Conservation (phyloP, 2,797 vertebrate species). For the Cheirogaleus major region DNA sequence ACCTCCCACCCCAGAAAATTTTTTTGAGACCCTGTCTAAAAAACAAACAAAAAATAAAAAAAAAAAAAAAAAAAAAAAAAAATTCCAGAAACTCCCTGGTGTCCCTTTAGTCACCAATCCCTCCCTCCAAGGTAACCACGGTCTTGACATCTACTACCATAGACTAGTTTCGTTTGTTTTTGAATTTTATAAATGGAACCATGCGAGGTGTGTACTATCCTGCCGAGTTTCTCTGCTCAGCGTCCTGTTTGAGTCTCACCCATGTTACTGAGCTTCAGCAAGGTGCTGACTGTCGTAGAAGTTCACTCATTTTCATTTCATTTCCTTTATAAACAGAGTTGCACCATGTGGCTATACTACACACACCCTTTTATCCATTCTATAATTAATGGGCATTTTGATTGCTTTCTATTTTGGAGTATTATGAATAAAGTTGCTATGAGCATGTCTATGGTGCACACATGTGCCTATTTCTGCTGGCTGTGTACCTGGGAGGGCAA, state of each 20-base stretch:
- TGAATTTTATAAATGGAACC: background rate
- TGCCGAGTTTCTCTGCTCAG: background rate
- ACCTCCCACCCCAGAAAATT: too few relatives aligned
- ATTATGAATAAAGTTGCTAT: background rate
- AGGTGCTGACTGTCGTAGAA: background rate
- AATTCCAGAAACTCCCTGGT: too few relatives aligned
- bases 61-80: too few relatives aligned
- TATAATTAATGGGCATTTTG: background rate
- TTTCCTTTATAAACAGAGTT: background rate
- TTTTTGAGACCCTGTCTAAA: too few relatives aligned
- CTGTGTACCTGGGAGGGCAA: background rate
- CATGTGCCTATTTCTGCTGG: background rate
- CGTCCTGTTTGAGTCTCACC: background rate
- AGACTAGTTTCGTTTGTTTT: background rate
- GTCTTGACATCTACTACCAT: background rate
- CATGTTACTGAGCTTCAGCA: background rate
- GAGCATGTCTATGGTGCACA: background rate
- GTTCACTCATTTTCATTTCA: background rate
- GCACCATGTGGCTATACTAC: background rate
- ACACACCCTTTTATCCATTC: background rate
- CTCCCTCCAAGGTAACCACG: background rate
- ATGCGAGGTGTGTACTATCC: background rate
- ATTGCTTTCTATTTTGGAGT: background rate
- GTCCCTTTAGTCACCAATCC: fast-evolving
- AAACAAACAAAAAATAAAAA: too few relatives aligned